Conservation (phyloP, 2,797 vertebrate species). For the Hydrocynus forskahlii region DNA sequence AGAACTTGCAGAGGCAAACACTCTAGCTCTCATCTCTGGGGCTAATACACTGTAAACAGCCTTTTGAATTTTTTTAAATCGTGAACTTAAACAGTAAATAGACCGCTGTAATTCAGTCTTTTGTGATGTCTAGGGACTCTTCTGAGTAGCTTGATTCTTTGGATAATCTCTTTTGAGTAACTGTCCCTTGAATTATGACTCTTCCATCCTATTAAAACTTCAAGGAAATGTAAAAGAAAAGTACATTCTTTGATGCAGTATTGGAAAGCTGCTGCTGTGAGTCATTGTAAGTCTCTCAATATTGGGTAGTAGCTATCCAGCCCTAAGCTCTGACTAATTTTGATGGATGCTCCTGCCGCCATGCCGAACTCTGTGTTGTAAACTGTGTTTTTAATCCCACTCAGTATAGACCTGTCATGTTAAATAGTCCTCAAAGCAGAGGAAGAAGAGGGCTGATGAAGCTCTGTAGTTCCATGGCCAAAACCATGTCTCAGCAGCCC, state of each 20-base stretch:
- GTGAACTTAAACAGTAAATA: no score
- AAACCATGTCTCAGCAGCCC: slow-evolving; percentile 49
- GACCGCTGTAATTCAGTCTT: neutral
- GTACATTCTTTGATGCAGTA: neutral
- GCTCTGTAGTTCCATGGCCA: slow-evolving; percentile 25
- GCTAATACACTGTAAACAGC: no score
- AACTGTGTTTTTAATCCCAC: slow-evolving; percentile 1
- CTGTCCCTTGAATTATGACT: neutral
- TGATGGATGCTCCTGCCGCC: slow-evolving; percentile 8
- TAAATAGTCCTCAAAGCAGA: slow-evolving; percentile 20
- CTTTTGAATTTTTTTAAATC: no score
- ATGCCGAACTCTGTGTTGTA: slow-evolving; percentile 3
- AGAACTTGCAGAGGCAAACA: no score
- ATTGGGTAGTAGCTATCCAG: neutral
- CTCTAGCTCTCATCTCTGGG: no score
- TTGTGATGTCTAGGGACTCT: no score
- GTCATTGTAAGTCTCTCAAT: neutral
- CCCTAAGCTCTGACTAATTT: neutral
- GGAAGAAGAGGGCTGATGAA: slow-evolving; percentile 10
- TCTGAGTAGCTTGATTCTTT: neutral
- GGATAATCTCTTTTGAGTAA: neutral
- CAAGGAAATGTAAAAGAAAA: neutral
- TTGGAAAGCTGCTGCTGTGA: neutral
- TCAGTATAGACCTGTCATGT: slow-evolving; percentile 17
- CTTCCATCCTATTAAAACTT: neutral